Evolutionary conservation across 2,113 vertebrate species (phyloP), one percentile per base, ranked within the genome.

Genomic region (Aythya baeri): DNA sequence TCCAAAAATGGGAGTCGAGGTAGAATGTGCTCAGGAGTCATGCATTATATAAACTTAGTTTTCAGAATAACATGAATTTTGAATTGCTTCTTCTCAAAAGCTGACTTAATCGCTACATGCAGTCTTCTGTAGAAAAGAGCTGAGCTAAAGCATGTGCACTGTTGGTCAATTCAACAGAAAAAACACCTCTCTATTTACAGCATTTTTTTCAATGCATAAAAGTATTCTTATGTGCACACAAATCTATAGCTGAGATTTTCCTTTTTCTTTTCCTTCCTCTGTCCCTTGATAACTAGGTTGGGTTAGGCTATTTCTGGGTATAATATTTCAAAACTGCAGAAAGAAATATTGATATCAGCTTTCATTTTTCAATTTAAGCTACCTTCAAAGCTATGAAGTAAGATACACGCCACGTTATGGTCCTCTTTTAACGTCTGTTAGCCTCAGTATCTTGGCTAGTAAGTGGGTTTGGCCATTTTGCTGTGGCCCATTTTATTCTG

Each of bases 11-110:
- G 57, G 86, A 75, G 78, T 66, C 57, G 74, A 75, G 92, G 84
- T 83, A 66, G 82, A 67, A 46, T 46, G 85, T 86, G 59, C 82
- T 96, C 83, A 94, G 83, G 94, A 85, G 78, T 87, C 92, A 92
- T 96, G 86, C 92, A 83, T 96, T 94, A 73, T 72, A 70, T 91
- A 78, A 91, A 92, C 80, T 78, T 85, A 88, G 71, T 94, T 94
- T 97, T 94, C 88, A 90, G 75, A 90, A 87, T 91, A 80, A 76
- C 84, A 38, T 79, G 50, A 54, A 6, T 71, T 95, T 73, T 61
- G 79, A 88, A 68, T 86, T 81, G 83, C 58, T 75, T 88, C 89
- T 78, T 65, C 61, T 91, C 76, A n/a, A 25, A 89, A 83, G 57
- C 57, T 90, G 85, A 25, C 66, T 92, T 91, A 94, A 81, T 88